Conservation (phyloP, 1,140 invertebrate species). For the Leptinotarsa defecta region DNA sequence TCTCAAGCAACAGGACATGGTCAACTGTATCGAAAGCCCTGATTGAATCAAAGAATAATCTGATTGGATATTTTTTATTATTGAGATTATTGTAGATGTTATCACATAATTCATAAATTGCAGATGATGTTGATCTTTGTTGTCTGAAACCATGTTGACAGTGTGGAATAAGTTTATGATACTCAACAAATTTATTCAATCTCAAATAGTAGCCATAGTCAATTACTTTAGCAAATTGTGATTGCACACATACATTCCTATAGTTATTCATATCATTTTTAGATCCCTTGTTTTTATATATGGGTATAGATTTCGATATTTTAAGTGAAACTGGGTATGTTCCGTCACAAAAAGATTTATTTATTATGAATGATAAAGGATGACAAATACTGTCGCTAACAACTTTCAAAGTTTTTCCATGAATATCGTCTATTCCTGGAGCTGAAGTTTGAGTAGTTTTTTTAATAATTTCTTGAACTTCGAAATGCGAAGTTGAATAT, state of each 20-base stretch:
- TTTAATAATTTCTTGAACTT: background rate
- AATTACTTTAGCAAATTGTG: background rate
- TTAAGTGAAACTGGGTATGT: background rate
- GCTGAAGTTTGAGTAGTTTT: background rate
- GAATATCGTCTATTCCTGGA: background rate
- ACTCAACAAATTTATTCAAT: background rate
- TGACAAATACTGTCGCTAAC: background rate
- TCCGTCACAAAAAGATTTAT: background rate
- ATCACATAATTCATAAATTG: background rate
- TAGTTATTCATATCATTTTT: background rate
- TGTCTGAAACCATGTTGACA: constrained; percentile 3
- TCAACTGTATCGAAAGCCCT: too few species aligned
- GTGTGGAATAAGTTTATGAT: background rate
- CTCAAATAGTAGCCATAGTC: background rate
- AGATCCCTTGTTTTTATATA: background rate
- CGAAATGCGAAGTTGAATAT: too few species aligned
- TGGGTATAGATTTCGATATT: background rate
- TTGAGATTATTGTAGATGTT: too few species aligned
- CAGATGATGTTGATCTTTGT: background rate
- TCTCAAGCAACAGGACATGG: too few species aligned
- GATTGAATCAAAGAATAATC: background rate
- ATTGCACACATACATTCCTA: background rate
- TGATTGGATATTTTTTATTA: too few species aligned
- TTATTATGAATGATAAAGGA: background rate
- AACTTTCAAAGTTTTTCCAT: background rate